Conservation (phyloP, 2,888 invertebrate genomes). For the Drosophila pseudotakahashii region DNA sequence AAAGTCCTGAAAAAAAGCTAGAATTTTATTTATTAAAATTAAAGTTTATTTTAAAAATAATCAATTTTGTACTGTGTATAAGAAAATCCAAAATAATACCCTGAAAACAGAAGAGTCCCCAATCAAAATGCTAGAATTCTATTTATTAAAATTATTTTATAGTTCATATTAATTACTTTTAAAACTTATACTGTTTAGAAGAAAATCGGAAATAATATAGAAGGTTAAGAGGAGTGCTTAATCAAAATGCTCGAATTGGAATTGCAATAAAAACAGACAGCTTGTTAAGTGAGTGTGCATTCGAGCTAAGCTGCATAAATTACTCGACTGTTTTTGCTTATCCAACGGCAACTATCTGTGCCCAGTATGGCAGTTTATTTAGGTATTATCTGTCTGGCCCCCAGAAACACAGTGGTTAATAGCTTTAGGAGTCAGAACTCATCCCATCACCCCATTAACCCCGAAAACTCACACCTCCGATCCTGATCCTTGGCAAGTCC, state of each 20-base stretch:
- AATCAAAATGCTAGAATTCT: too few species aligned
- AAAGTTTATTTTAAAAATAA: too few species aligned
- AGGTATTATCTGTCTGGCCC: slow-evolving; percentile 20
- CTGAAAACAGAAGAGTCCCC: too few species aligned
- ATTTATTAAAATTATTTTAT: too few species aligned
- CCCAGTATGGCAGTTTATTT: slow-evolving; percentile 10
- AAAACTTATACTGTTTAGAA: too few species aligned
- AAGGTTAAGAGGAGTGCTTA: background rate
- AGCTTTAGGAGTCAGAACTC: background rate
- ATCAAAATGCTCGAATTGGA: background rate
- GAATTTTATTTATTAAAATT: too few species aligned
- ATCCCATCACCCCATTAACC: too few species aligned
- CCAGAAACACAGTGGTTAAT: slow-evolving; percentile 17
- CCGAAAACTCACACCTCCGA: slow-evolving; percentile 1
- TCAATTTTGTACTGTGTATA: too few species aligned
- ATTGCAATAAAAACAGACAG: background rate
- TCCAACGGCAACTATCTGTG: background rate
- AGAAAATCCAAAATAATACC: too few species aligned
- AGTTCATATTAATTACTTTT: too few species aligned
- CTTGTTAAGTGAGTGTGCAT: background rate
- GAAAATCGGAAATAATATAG: too few species aligned
- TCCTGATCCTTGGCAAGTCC: slow-evolving; percentile 18
- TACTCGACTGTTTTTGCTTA: slow-evolving; percentile 4
- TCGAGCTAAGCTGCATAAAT: slow-evolving; percentile 5
- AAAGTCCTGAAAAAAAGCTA: too few species aligned